Evolutionary conservation across 2,113 vertebrate species (phyloP).

Genomic region (Burhinus bistriatus): DNA sequence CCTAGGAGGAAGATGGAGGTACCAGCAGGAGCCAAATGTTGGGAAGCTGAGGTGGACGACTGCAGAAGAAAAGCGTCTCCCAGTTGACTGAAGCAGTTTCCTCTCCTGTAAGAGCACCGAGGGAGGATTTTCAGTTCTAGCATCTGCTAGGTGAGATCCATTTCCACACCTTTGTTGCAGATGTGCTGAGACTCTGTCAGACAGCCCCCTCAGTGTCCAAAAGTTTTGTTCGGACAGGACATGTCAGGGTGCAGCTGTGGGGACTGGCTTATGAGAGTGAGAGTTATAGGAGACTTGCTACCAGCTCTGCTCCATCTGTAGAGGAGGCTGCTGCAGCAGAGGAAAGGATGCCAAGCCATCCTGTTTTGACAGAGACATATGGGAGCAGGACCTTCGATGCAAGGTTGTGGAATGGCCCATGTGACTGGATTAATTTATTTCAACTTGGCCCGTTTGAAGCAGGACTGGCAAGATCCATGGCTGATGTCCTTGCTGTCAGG

Average conservation of each 20-base stretch:
- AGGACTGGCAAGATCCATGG: background rate
- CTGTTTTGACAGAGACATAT: background rate
- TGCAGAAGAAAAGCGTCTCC: background rate
- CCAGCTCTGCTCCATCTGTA: background rate
- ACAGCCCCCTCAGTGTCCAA: background rate
- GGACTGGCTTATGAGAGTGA: background rate
- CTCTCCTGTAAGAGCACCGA: background rate
- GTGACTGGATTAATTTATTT: background rate
- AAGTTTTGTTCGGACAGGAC: background rate
- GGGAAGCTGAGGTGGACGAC: background rate
- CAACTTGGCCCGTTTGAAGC: background rate
- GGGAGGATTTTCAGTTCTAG: background rate
- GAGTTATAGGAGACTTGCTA: background rate
- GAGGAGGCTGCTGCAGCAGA: background rate
- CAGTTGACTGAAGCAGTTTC: background rate
- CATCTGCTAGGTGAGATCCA: background rate
- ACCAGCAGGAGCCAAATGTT: background rate
- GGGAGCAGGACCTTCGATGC: background rate
- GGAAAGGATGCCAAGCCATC: background rate
- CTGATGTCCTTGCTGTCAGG: background rate
- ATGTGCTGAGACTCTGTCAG: background rate
- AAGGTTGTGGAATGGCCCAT: background rate
- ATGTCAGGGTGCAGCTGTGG: background rate
- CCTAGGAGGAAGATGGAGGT: background rate
- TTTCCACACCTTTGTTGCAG: background rate